Evolutionary conservation across 2,113 vertebrate species (phyloP), one percentile per base, ranked within the genome.

Genomic region (Brachirus orientalis): DNA sequence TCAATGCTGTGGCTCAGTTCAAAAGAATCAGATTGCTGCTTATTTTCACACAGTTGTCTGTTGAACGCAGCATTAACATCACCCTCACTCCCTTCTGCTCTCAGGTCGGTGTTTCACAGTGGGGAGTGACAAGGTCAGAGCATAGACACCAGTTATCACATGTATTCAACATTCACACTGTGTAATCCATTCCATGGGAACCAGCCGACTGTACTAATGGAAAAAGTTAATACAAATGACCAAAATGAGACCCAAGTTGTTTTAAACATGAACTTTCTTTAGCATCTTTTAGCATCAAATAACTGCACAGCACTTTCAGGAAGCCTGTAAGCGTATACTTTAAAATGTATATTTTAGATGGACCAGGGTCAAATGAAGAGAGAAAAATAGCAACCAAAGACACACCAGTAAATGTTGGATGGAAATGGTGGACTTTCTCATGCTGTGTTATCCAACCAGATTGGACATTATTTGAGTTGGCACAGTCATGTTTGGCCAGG

Each of bases 401-500:
- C 28, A 59, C 60, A 80, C 75, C 65, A 53, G 59, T 79, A 64
- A 51, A 10, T 44, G 11, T 12, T 0, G 9, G 19, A 35, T 47
- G 68, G 55, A 69, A 52, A 72, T 4, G 46, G 72, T 41, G 61
- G 60, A 58, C 67, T 77, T 77, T 86, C 69, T 84, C 76, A 69
- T 73, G 69, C 63, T 58, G 68, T 46, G 79, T 63, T 86, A 68
- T 82, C 80, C 70, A 53, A 65, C 59, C 83, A 71, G 79, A 71
- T 46, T 69, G 75, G 81, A 82, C 75, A 64, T 80, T 84, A 87
- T 89, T 85, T 79, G 28, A 80, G 67, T 73, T 79, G 82, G 83
- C 75, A 64, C 67, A 57, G 68, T 40, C 45, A 53, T 10, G 52
- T 52, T 66, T 69, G 79, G 68, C 68, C 6, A 7, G 73, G 69